Evolutionary conservation across 1,140 invertebrate species (phyloP), one percentile per base, ranked within the genome.

Genomic region (Hirudo medicinalis): DNA sequence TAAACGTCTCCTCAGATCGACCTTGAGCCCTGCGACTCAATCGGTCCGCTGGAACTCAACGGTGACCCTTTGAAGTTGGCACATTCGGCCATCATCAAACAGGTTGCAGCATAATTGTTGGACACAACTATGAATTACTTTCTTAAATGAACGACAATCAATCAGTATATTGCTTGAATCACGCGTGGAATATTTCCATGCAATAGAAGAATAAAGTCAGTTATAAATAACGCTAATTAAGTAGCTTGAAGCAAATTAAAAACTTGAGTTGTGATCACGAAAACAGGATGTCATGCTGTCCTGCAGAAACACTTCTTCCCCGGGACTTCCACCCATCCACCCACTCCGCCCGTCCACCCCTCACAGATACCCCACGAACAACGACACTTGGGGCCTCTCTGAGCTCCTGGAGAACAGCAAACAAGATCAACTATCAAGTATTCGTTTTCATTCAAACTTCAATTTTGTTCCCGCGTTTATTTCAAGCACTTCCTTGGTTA

Each of bases 281-380:
- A 63, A 63, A 63, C 76, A 81, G 80, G 80, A 80, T 80, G 80
- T 81, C 74, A 81, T 81, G 80, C 76, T 81, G 67, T 81, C 79
- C 72, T 78, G 78, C 8, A 79, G 79, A 25, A 78, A 76, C 66
- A 80, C 78, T 40, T 78, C 79, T 75, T 80, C 80, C 29, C 80
- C 80, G 27, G 77, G 78, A 78, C 66, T 77, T 78, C 0, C 76
- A 77, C n/a, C 78, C 78, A 54, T 79, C 77, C 4, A 78, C 80
- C 0, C 76, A 77, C n/a, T 78, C 78, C 57, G 78, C 77, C 4
- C 77, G 79, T n/a, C 78, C 71, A 53, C 40, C 66, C 22, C 60
- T 69, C 32, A 40, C 71, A 49, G 20, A 17, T 32, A 32, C 9
- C 25, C 32, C 60, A 6, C 20, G 11, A 69, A 69, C 29, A 25